Evolutionary conservation across 2,888 invertebrate species (phyloP).

Genomic region (Cloeon dipterum): DNA sequence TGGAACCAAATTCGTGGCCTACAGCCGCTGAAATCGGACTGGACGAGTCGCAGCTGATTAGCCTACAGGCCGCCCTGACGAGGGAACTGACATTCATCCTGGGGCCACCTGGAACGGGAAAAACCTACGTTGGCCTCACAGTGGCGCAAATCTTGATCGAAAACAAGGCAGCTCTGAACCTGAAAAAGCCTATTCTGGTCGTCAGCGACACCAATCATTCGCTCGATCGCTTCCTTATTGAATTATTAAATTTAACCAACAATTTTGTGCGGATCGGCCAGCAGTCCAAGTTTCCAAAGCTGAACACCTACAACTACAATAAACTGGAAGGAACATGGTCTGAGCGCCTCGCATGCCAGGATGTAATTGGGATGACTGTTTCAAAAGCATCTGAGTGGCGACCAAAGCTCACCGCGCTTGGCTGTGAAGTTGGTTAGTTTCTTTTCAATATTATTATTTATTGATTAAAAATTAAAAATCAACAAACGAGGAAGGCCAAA

Average conservation of each 20-base stretch:
- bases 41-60: conserved; percentile 40
- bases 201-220: conserved; percentile 74
- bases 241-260: conserved; percentile 30
- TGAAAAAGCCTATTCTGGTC: conserved; percentile 40
- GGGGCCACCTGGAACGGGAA: conserved; percentile 76
- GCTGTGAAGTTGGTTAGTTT: no score
- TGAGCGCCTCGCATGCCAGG: no score
- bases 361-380: no score
- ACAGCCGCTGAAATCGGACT: conserved; percentile 21
- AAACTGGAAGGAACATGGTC: conserved; percentile 1
- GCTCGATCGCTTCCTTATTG: conserved; percentile 63
- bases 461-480: no score
- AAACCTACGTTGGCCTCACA: conserved; percentile 57
- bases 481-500: no score
- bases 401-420: no score
- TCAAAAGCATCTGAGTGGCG: no score
- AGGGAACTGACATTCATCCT: conserved; percentile 55
- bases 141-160: conserved; percentile 40
- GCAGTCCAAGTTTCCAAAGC: conserved; percentile 32
- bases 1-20: conserved; percentile 21
- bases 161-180: conserved; percentile 23
- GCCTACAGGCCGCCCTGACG: conserved; percentile 40
- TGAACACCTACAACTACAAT: conserved; percentile 16
- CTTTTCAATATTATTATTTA: no score
- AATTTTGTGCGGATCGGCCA: conserved; percentile 44